Evolutionary conservation across 1,140 invertebrate species (phyloP), one percentile per base, ranked within the genome.

Genomic region (Drosophila pseudoananassae): DNA sequence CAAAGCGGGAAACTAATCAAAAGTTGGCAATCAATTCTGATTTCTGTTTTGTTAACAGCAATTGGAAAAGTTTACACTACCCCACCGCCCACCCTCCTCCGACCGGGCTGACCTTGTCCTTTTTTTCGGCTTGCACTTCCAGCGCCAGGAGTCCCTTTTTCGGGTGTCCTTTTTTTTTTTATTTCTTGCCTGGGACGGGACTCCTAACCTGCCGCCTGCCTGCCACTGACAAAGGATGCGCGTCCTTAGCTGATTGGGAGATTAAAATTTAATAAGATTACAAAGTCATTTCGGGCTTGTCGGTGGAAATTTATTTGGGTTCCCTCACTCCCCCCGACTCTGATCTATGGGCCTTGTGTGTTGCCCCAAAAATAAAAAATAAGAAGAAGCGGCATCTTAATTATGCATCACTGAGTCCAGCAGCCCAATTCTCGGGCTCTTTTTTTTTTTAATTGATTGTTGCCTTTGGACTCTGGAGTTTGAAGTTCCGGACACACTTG

Each of bases 231-330:
- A 71, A 72, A 51, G 68, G 54, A 25, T 71, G 47, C 40, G 47
- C 40, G 71, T 66, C 53, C 68, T 40, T 53, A 53, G 47, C 72
- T 75, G 71, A 75, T 76, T 75, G 72, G 33, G 20, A 76, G 71
- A 75, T 75, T 75, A 75, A 75, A 75, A 66, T 76, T 68, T 75
- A 75, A 75, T 75, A 66, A 66, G 72, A 75, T 76, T 75, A 75
- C 76, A 66, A 76, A 75, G 53, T 76, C 71, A 75, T 58, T 75
- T 75, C 25, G 49, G 51, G 36, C 17, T 43, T 36, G 68, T 45
- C 46, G 20, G 10, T 33, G n/a, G 33, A 43, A 51, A 50, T 60
- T 60, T 60, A 52, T 60, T 60, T n/a, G 57, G 57, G 57, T 33
- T 40, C 20, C 20, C 20, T 3, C 0, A 20, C 20, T 20, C 20